Percentiles rank a stretch among this genome's conserved stretches.
Conservation (phyloP, 2,113 vertebrate genomes). For the Corythoichthys haematopterus region DNA sequence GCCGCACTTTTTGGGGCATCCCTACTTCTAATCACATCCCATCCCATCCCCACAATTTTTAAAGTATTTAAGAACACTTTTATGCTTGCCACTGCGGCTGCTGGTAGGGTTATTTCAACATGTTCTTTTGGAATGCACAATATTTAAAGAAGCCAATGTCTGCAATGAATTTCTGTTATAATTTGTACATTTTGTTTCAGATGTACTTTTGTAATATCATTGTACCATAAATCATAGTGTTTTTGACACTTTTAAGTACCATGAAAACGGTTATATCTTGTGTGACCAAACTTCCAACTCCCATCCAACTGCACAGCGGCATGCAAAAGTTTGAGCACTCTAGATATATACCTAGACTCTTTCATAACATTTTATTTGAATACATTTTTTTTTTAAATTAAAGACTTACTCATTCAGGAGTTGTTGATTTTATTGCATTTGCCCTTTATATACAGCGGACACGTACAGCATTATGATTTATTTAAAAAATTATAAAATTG, state of each 20-base stretch:
- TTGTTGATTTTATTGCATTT: constrained; percentile 52
- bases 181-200: neutral
- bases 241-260: neutral
- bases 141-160: neutral
- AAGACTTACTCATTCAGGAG: neutral
- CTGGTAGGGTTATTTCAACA: neutral
- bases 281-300: too few relatives aligned
- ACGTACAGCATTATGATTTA: constrained; percentile 21
- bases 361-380: too few relatives aligned
- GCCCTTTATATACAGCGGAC: constrained; percentile 27
- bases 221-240: neutral
- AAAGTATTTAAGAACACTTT: neutral
- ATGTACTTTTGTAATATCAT: neutral
- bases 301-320: too few relatives aligned
- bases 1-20: too few relatives aligned
- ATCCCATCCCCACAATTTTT: neutral
- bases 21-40: constrained; percentile 6
- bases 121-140: neutral
- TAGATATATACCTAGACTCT: too few relatives aligned
- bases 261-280: too few relatives aligned
- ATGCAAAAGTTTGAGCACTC: too few relatives aligned
- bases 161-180: neutral
- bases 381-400: neutral
- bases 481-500: constrained; percentile 45
- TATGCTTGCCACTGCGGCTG: neutral